Percentiles rank a stretch among this genome's conserved stretches.
phyloP scores from a whole-genome alignment of 1,140 invertebrate species.

The Zaprionus vittiger region DNA sequence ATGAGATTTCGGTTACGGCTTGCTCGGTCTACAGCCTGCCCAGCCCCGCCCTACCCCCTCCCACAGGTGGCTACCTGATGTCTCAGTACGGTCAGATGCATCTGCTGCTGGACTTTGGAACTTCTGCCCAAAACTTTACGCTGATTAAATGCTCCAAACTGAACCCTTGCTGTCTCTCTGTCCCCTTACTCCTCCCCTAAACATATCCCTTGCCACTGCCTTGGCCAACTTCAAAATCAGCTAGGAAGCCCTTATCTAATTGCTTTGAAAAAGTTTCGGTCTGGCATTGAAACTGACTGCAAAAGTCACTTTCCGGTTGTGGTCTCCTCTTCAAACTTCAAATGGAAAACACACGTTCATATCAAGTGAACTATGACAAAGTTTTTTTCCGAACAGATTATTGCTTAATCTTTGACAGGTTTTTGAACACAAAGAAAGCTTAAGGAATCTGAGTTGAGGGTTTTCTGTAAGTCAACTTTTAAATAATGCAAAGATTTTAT shows the following conservation, averaged over 20 bases:
- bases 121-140: conserved; percentile 55
- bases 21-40: not conserved
- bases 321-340: conserved; percentile 27
- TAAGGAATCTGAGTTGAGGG: not conserved
- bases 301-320: conserved; percentile 72
- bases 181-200: conserved; percentile 1
- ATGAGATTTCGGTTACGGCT: conserved; percentile 57
- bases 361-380: not conserved
- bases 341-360: conserved; percentile 3
- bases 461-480: not conserved
- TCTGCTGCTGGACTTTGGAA: conserved; percentile 57
- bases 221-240: conserved; percentile 66
- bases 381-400: not conserved
- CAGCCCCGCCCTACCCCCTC: not conserved
- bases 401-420: conserved; percentile 1
- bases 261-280: conserved; percentile 77
- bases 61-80: conserved; percentile 9
- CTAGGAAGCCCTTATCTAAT: conserved; percentile 75
- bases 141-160: conserved; percentile 75
- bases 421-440: not conserved
- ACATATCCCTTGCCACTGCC: conserved; percentile 18
- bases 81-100: conserved; percentile 46
- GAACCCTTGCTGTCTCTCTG: conserved; percentile 1
- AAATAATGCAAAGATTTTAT: too few relatives aligned
- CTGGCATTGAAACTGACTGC: conserved; percentile 61